These are phyloP conservation scores for Meteorus colon DNA, from an alignment of 2,888 invertebrate genomes.

Conservation along the genomic window DNA sequence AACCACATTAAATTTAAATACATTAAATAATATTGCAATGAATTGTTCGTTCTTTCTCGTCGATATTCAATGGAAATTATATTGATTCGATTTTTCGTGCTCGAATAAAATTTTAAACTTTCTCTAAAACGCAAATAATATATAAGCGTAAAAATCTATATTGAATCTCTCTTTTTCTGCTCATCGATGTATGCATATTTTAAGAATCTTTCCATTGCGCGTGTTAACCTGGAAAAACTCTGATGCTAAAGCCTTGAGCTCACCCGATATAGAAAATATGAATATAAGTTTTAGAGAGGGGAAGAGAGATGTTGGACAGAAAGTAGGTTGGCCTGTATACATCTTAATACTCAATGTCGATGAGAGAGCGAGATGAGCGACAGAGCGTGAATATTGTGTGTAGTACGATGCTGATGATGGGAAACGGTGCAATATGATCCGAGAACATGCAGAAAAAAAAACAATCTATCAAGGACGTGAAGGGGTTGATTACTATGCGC, in stretches of 20 bases:
- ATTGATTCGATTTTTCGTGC: neutral
- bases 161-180: neutral
- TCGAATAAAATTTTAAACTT: constrained; percentile 5
- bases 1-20: neutral
- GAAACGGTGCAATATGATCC: constrained; percentile 9
- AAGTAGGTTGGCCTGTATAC: constrained; percentile 37
- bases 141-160: neutral
- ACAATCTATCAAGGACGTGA: constrained; percentile 20
- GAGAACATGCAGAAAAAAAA: constrained; percentile 3
- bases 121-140: constrained; percentile 7
- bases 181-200: constrained; percentile 2
- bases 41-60: neutral
- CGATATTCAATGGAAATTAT: neutral
- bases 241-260: constrained; percentile 33
- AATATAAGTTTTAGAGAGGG: neutral
- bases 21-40: neutral
- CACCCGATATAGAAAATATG: constrained; percentile 36
- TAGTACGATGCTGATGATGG: constrained; percentile 15
- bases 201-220: constrained; percentile 33
- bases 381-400: constrained; percentile 23
- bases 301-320: constrained; percentile 27
- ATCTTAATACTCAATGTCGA: constrained; percentile 7
- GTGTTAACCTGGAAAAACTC: constrained; percentile 38
- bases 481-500: constrained; percentile 15
- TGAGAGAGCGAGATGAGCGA: constrained; percentile 14